Conservation (phyloP, 2,113 vertebrate species). For the Petrocephalus microphthalmus region DNA sequence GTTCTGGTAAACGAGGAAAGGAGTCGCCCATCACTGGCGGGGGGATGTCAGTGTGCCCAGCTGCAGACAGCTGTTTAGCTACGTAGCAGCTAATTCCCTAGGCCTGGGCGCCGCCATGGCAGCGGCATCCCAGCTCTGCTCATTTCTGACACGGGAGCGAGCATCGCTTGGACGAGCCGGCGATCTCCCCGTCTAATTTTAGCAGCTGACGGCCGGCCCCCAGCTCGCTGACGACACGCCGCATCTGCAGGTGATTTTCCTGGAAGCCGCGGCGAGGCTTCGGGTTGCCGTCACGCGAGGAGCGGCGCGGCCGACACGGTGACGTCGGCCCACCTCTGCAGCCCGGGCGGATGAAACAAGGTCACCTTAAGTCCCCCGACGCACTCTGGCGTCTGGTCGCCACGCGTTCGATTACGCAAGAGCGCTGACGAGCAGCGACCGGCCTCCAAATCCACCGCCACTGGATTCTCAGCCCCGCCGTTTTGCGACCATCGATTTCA, state of each 20-base stretch:
- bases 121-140: not conserved
- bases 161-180: not conserved
- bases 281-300: not conserved
- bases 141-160: not conserved
- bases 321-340: not conserved
- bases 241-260: not conserved
- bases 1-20: not conserved
- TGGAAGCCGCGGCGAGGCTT: not conserved
- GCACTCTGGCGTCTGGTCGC: not conserved
- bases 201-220: not conserved
- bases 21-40: not conserved
- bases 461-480: not conserved
- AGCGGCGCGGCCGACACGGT: not conserved
- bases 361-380: slow-evolving; percentile 2
- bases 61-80: not conserved
- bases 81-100: not conserved
- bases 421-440: not conserved
- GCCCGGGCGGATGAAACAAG: not conserved
- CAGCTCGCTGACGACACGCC: not conserved
- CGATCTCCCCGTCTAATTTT: not conserved
- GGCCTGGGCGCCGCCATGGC: not conserved
- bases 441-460: not conserved
- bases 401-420: slow-evolving; percentile 15
- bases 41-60: not conserved
- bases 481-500: not conserved